A percentile compares a stretch with the other conserved stretches of the same genome.
Conservation (phyloP, 2,113 vertebrate genomes). For the Arothron firmamentum region DNA sequence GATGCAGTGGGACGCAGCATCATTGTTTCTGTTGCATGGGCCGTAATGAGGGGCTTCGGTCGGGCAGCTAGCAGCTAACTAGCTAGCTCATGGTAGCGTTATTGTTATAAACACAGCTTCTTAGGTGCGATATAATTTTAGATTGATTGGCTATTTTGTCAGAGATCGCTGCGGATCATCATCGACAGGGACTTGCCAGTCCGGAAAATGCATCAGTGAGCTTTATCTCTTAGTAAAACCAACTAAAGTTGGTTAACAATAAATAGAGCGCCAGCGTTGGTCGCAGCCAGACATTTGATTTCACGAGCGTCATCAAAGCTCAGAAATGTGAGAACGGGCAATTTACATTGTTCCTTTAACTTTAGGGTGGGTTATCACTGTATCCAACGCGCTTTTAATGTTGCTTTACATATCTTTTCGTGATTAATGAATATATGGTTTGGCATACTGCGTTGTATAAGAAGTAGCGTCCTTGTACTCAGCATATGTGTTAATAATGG, state of each 20-base stretch:
- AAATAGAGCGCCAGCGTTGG: conserved; percentile 61
- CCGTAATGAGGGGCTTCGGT: conserved; percentile 67
- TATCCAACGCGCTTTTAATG: not conserved
- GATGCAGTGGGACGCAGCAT: conserved; percentile 67
- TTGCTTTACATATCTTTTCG: not conserved
- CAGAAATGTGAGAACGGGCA: conserved; percentile 39
- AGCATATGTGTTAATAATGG: not conserved
- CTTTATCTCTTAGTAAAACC: conserved; percentile 28
- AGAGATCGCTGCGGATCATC: not conserved
- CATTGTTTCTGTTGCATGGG: conserved; percentile 77
- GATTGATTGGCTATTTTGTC: not conserved
- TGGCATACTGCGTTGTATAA: not conserved
- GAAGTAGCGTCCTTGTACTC: not conserved
- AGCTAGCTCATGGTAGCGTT: conserved; percentile 61
- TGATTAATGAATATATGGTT: not conserved
- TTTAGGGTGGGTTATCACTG: conserved; percentile 7
- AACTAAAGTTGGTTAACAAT: conserved; percentile 64
- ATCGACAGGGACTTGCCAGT: not conserved
- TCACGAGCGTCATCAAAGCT: conserved; percentile 66
- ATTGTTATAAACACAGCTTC: conserved; percentile 63
- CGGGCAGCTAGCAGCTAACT: conserved; percentile 46
- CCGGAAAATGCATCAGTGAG: conserved; percentile 5
- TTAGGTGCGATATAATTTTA: not conserved
- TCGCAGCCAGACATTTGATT: conserved; percentile 64
- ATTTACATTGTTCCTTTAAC: conserved; percentile 3